Evolutionary conservation across 2,888 invertebrate genomes (phyloP).

Genomic region (Idaea aversata): DNA sequence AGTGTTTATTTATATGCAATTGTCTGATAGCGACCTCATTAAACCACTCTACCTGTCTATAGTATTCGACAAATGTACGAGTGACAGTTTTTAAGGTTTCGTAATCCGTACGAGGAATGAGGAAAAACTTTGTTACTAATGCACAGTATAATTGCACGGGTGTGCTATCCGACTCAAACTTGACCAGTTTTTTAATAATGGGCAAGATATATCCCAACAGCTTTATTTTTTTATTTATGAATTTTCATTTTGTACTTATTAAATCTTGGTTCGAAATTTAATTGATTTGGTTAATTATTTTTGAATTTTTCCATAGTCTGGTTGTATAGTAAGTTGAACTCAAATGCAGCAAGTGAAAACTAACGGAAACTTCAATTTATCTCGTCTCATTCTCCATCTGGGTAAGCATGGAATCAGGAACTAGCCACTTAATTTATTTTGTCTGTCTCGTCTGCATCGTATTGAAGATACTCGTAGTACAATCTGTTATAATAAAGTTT

Average conservation of each 20-base stretch:
- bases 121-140: too few species aligned
- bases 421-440: slow-evolving; percentile 52
- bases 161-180: too few species aligned
- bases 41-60: neutral
- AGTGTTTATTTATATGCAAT: neutral
- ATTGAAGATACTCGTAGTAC: slow-evolving; percentile 11
- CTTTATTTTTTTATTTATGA: too few species aligned
- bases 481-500: slow-evolving; percentile 15
- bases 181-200: too few species aligned
- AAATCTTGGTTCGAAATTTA: too few species aligned
- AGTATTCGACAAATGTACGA: neutral
- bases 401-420: slow-evolving; percentile 59
- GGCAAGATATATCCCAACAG: too few species aligned
- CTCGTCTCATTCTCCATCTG: slow-evolving; percentile 51
- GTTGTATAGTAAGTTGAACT: neutral
- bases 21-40: neutral
- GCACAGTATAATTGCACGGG: too few species aligned
- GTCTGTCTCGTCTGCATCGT: slow-evolving; percentile 12
- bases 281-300: too few species aligned
- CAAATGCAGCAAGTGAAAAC: slow-evolving; percentile 31
- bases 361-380: slow-evolving; percentile 71
- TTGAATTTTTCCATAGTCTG: neutral
- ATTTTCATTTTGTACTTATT: too few species aligned
- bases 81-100: too few species aligned
- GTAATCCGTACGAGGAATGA: too few species aligned